phyloP scores from a whole-genome alignment of 2,888 invertebrate genomes.

The Pterostichus niger region DNA sequence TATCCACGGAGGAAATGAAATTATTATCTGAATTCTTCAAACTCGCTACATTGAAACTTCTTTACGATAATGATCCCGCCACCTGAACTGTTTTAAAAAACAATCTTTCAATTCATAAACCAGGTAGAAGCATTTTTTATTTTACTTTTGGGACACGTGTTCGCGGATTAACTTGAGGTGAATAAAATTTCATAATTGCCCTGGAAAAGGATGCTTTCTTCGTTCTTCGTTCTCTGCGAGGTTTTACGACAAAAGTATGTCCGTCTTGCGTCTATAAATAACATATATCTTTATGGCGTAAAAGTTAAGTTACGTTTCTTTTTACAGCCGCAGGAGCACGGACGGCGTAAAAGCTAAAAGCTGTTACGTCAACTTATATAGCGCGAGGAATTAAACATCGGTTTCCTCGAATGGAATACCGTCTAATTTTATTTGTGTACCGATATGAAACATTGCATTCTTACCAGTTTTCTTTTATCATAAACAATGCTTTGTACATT shows the following conservation, averaged over 20 bases:
- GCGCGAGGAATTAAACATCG: slow-evolving; percentile 37
- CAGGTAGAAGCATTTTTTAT: slow-evolving; percentile 34
- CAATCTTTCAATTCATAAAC: slow-evolving; percentile 42
- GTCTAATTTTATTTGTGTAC: background rate
- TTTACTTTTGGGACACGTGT: slow-evolving; percentile 30
- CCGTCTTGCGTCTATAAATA: slow-evolving; percentile 57
- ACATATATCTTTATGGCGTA: slow-evolving; percentile 65
- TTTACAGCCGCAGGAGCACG: slow-evolving; percentile 52
- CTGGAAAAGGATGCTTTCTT: slow-evolving; percentile 30
- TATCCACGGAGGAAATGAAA: slow-evolving; percentile 20
- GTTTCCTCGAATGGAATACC: background rate
- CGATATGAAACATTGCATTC: background rate
- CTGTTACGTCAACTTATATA: slow-evolving; percentile 53
- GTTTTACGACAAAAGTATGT: slow-evolving; percentile 60
- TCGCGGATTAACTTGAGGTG: slow-evolving; percentile 10
- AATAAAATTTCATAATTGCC: slow-evolving; percentile 65
- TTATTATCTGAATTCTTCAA: slow-evolving; percentile 38
- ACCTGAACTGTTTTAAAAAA: slow-evolving; percentile 9
- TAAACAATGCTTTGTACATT: no score
- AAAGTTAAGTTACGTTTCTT: slow-evolving; percentile 66
- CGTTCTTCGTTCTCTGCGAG: background rate
- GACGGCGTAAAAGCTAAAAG: slow-evolving; percentile 63
- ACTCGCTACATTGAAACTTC: background rate
- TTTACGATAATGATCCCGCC: slow-evolving; percentile 16
- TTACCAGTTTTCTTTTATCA: no score